These are phyloP conservation scores for Drosophila ironensis DNA, from an alignment of 1,140 invertebrate species.

Conservation along the genomic window DNA sequence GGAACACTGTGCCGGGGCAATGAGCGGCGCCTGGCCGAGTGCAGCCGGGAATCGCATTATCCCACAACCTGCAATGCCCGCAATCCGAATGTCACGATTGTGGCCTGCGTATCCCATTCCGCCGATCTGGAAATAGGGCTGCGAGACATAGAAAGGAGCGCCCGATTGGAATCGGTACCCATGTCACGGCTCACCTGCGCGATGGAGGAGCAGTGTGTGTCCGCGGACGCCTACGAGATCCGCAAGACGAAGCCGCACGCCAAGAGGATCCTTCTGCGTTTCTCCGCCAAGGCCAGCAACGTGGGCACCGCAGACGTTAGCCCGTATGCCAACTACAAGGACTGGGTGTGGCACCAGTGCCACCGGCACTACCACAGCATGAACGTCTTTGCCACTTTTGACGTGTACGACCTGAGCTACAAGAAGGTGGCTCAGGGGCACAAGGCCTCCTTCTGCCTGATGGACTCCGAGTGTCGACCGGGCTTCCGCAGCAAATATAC, in stretches of 20 bases:
- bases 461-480: constrained; percentile 93
- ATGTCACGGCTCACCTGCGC: constrained; percentile 94
- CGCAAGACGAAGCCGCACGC: constrained; percentile 81
- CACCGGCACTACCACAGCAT: constrained; percentile 99
- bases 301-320: constrained; percentile 94
- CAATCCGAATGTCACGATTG: constrained; percentile 87
- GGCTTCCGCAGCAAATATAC: constrained; percentile 89
- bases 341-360: constrained; percentile 98
- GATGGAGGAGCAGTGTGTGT: constrained; percentile 97
- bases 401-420: constrained; percentile 90
- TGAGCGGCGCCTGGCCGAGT: constrained; percentile 87
- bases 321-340: constrained; percentile 92
- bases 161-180: constrained; percentile 93
- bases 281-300: constrained; percentile 90
- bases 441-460: constrained; percentile 98
- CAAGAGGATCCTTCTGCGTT: constrained; percentile 58
- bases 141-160: constrained; percentile 88
- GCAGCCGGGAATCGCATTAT: constrained; percentile 84
- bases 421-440: constrained; percentile 95
- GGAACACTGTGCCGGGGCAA: constrained; percentile 90
- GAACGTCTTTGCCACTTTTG: constrained; percentile 98
- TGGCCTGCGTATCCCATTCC: constrained; percentile 87
- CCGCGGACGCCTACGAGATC: constrained; percentile 90
- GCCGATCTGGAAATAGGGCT: constrained; percentile 93
- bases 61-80: constrained; percentile 82